These are phyloP conservation scores for Istiophorus platypterus DNA, from an alignment of 2,113 vertebrate species.

Conservation along the genomic window DNA sequence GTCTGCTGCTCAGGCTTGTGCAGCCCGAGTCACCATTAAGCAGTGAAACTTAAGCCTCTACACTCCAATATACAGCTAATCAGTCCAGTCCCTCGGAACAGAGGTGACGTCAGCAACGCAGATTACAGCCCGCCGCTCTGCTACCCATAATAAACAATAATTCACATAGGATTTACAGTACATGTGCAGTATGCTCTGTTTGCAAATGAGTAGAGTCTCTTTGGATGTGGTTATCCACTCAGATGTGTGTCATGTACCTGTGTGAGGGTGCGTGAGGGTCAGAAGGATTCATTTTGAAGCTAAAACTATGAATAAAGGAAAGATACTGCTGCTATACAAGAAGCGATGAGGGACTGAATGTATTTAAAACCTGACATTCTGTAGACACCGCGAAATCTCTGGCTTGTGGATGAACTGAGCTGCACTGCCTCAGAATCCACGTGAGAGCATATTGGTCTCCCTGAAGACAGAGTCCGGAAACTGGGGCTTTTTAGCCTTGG, in stretches of 20 bases:
- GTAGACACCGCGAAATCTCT: slow-evolving; percentile 16
- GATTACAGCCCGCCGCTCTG: slow-evolving; percentile 18
- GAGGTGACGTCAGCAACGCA: slow-evolving; percentile 52
- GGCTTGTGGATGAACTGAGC: slow-evolving; percentile 22
- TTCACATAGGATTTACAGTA: slow-evolving; percentile 29
- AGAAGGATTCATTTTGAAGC: not conserved
- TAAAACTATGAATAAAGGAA: slow-evolving; percentile 32
- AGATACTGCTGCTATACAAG: slow-evolving; percentile 3
- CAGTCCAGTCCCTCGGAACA: slow-evolving; percentile 49
- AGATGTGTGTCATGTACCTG: not conserved
- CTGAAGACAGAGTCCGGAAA: slow-evolving; percentile 44
- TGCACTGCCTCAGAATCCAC: slow-evolving; percentile 22
- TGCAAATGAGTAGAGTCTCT: slow-evolving; percentile 25
- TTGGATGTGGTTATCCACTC: slow-evolving; percentile 4
- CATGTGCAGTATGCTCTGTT: slow-evolving; percentile 5
- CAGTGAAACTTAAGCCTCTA: slow-evolving; percentile 48
- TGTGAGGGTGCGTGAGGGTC: slow-evolving; percentile 1
- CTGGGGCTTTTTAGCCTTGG: slow-evolving; percentile 43
- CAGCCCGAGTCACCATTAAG: slow-evolving; percentile 37
- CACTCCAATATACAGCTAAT: slow-evolving; percentile 60
- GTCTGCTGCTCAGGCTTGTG: slow-evolving; percentile 1
- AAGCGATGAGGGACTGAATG: slow-evolving; percentile 16
- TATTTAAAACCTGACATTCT: slow-evolving; percentile 30
- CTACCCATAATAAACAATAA: slow-evolving; percentile 64
- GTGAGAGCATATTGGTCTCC: slow-evolving; percentile 21